Percentiles rank a stretch among this genome's conserved stretches.
These are phyloP conservation scores for Laticauda colubrina DNA, from an alignment of 2,113 vertebrate genomes.

Conservation along the genomic window DNA sequence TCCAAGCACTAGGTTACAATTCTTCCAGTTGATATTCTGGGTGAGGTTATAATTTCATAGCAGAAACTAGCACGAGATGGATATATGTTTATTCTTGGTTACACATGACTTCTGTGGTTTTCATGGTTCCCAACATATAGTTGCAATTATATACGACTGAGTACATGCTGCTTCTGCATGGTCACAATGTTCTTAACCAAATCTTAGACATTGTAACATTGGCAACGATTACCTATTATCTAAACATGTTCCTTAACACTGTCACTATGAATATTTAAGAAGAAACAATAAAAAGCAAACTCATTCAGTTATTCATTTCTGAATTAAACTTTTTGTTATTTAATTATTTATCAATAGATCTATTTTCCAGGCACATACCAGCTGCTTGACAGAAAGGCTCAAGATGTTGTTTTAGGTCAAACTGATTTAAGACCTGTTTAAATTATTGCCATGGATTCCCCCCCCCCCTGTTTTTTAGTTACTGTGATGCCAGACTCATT, in stretches of 20 bases:
- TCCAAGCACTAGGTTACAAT: background rate
- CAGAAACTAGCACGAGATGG: background rate
- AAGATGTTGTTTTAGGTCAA: constrained; percentile 46
- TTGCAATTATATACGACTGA: background rate
- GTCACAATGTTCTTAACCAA: background rate
- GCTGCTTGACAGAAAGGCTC: constrained; percentile 38
- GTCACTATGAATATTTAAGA: background rate
- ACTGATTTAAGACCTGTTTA: constrained; percentile 27
- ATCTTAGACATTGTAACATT: background rate
- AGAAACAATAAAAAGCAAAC: background rate
- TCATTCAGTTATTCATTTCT: constrained; percentile 35
- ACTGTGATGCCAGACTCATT: constrained; percentile 31
- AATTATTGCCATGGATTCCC: constrained; percentile 40
- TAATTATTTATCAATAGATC: constrained; percentile 12
- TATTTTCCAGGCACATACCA: constrained; percentile 45
- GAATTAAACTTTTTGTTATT: constrained; percentile 38
- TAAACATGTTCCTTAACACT: background rate
- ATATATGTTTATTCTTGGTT: background rate
- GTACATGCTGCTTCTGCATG: background rate
- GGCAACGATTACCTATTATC: background rate
- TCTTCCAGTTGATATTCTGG: background rate
- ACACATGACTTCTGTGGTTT: background rate
- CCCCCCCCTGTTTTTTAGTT: background rate
- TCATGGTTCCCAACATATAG: background rate
- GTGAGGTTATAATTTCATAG: background rate